Base-by-base conservation (phyloP, 2,888 invertebrate species). In the Therioaphis trifolii region DNA sequence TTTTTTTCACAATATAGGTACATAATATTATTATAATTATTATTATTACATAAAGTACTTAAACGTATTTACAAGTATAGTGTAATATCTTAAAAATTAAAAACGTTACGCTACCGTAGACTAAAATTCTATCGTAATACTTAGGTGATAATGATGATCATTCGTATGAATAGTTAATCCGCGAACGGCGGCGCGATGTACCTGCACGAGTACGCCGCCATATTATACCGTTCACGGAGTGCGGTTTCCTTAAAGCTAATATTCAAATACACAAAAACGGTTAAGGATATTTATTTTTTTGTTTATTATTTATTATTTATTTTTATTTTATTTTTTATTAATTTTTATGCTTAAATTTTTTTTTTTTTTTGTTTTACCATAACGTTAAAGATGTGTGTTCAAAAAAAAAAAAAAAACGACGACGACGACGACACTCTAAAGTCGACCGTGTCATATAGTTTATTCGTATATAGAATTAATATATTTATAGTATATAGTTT, bases 71-170 rank as follows among this genome's bases (percentile, higher is more conserved):
- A 35, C 35, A 35, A 35, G 7, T 35, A 35, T 35, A 5, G 7
- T 5, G 35, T 35, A 5, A 5, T 35, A 35, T 35, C 4, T n/a
- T n/a, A n/a, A n/a, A n/a, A n/a, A n/a, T n/a, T n/a, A n/a, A n/a
- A n/a, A 14, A 18, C 14, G 15, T 63, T 24, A 58, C 12, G 21
- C 63, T 63, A 15, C n/a, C 18, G 35, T 63, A 27, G 5, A 69
- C 55, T 49, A 49, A 29, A 55, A 46, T 40, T 18, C 29, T 55
- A 58, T 40, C 5, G 24, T 69, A 69, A 69, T 79, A 79, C 78
- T 79, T 79, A 79, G 18, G 55, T 43, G 78, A 63, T 79, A 79
- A 79, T 79, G 78, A 79, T 69, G 78, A 79, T 79, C 78, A 79
- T 69, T 69, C 55, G 78, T 79, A 68, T 40, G 11, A 4, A 69